Conservation (phyloP, 2,888 invertebrate species). For the Plagodis dolabraria region DNA sequence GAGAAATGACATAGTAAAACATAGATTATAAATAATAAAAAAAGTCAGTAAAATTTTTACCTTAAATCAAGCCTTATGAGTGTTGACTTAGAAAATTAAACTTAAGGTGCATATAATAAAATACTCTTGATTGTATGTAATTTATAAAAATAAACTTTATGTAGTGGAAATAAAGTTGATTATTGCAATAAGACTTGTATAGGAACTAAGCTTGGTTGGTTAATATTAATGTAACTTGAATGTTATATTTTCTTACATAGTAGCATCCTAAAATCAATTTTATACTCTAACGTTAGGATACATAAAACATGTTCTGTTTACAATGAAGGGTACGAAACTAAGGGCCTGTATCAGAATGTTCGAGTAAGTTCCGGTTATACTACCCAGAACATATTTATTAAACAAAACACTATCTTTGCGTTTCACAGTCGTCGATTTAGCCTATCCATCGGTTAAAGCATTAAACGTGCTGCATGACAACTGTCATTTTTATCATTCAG, state of each 20-base stretch:
- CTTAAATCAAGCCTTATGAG: background rate
- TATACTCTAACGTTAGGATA: slow-evolving; percentile 4
- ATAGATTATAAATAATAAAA: too few relatives aligned
- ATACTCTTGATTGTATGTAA: slow-evolving; percentile 4
- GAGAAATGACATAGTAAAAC: too few relatives aligned
- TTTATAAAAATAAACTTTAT: background rate
- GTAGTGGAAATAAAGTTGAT: slow-evolving; percentile 16
- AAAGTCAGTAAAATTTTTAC: slow-evolving; percentile 1
- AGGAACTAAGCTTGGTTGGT: slow-evolving; percentile 1
- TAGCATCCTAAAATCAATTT: slow-evolving; percentile 10
- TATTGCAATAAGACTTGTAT: slow-evolving; percentile 1
- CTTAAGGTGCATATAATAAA: slow-evolving; percentile 1
- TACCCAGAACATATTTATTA: too few relatives aligned
- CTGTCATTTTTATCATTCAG: too few relatives aligned
- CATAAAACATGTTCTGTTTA: slow-evolving; percentile 5
- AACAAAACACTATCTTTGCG: too few relatives aligned
- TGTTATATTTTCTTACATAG: slow-evolving; percentile 25
- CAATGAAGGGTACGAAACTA: slow-evolving; percentile 8
- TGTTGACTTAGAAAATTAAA: background rate
- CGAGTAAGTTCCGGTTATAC: too few relatives aligned
- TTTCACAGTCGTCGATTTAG: too few relatives aligned
- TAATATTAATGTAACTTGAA: background rate
- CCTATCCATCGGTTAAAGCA: too few relatives aligned
- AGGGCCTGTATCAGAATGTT: too few relatives aligned
- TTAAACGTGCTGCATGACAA: too few relatives aligned